Base-by-base conservation (phyloP, 1,140 invertebrate genomes). In the Elymnias hypermnestra region DNA sequence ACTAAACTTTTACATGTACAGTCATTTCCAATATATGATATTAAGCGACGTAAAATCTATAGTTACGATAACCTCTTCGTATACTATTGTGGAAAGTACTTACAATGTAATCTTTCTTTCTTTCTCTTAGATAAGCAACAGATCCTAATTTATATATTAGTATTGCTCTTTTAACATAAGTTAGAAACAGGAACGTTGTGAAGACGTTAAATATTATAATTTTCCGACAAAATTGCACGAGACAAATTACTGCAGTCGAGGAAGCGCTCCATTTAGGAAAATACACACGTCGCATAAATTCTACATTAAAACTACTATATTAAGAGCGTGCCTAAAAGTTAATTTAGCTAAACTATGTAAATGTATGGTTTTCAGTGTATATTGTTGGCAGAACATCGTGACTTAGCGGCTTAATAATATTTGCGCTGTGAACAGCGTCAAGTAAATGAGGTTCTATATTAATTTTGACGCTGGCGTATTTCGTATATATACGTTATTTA, bases 321-420 rank as follows among this genome's bases (percentile, higher is more conserved):
- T 36, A 36, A 21, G 17, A 19, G 33, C 33, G 33, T 36, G n/a
- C 17, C 33, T 36, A 36, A 36, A 36, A 36, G 17, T 36, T 36
- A 36, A 36, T 36, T 36, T 36, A 36, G 33, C 33, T 36, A 21
- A 36, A 36, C 33, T 36, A 36, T 36, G 33, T 19, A 36, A 36
- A 36, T 36, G 33, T 36, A 36, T 36, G 33, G 33, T 2, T 36
- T 36, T 21, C 17, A 5, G 18, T 19, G 33, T 36, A 36, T 36
- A 36, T 13, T 36, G 33, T 36, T 21, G 15, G 33, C 33, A 21
- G 18, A 36, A 36, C 33, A 17, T 19, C 33, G 33, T 33, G 29
- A 33, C 29, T 33, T 33, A 33, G 29, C 29, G 29, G 29, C 29
- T 33, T 33, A 33, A 33, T 33, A 33, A 33, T 33, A 33, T 33